Conservation (phyloP, 2,888 invertebrate genomes). For the Eutolmus rufibarbis region DNA sequence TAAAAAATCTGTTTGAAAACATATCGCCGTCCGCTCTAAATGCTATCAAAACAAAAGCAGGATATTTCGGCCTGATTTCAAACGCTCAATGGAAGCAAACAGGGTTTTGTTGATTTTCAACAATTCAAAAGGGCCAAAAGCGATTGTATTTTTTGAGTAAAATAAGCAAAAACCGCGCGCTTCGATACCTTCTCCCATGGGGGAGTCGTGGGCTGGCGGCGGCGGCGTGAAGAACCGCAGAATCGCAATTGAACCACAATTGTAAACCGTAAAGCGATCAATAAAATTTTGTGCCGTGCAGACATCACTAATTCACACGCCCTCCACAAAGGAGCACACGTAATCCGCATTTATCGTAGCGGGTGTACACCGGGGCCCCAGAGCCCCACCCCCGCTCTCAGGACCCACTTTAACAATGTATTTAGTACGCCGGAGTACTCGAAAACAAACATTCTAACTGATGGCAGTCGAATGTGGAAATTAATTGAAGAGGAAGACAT, state of each 20-base stretch:
- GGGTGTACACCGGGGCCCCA: background rate
- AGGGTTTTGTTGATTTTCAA: background rate
- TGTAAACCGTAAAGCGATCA: conserved; percentile 6
- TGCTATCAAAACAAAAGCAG: background rate
- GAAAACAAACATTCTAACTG: conserved; percentile 29
- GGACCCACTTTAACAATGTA: conserved; percentile 14
- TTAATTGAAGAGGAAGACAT: conserved; percentile 33
- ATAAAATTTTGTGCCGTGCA: conserved; percentile 14
- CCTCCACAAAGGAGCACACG: background rate
- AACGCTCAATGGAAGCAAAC: background rate
- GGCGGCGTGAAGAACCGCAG: background rate
- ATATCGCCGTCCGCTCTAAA: background rate
- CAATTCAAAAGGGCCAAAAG: background rate
- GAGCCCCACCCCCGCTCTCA: background rate
- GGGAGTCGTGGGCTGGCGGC: background rate
- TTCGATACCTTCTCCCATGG: background rate
- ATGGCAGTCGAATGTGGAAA: conserved; percentile 17
- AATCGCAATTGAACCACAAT: background rate
- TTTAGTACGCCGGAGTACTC: background rate
- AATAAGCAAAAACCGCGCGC: background rate
- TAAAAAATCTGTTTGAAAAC: background rate
- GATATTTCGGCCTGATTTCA: background rate
- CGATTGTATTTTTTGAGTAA: background rate
- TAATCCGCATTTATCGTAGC: conserved; percentile 22
- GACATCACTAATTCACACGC: conserved; percentile 31